Evolutionary conservation across 2,113 vertebrate species (phyloP).

Genomic region (Fulica atra): DNA sequence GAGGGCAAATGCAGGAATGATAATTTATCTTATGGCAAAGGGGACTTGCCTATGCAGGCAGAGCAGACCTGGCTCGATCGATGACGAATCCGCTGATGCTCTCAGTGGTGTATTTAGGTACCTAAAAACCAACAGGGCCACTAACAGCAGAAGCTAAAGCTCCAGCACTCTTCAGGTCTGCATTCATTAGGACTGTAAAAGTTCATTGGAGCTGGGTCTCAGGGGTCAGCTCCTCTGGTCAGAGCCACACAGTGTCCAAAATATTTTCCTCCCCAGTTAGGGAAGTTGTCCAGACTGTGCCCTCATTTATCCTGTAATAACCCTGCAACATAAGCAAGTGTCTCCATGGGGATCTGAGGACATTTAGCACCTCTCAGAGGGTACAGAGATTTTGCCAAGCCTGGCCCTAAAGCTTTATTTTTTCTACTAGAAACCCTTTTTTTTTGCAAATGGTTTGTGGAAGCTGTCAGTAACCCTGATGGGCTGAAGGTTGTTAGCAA

Average conservation of each 20-base stretch:
- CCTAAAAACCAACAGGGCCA: neutral
- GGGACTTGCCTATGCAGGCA: neutral
- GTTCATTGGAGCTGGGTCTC: neutral
- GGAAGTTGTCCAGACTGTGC: neutral
- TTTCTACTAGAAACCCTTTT: neutral
- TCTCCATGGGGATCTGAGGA: neutral
- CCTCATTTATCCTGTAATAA: neutral
- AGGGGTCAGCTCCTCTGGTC: neutral
- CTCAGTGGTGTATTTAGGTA: neutral
- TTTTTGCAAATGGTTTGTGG: neutral
- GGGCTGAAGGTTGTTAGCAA: neutral
- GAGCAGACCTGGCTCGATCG: neutral
- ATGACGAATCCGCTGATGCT: neutral
- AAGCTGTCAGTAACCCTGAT: neutral
- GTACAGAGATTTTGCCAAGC: neutral
- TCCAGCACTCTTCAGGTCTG: neutral
- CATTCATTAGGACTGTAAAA: neutral
- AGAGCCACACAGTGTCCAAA: neutral
- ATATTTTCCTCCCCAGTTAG: neutral
- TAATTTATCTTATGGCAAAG: neutral
- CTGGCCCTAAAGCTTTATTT: neutral
- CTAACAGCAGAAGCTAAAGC: accelerated
- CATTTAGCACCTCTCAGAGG: neutral
- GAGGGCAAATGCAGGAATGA: neutral
- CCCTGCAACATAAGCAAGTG: neutral